Conservation (phyloP, 2,113 vertebrate species). For the Artemisiospiza belli region DNA sequence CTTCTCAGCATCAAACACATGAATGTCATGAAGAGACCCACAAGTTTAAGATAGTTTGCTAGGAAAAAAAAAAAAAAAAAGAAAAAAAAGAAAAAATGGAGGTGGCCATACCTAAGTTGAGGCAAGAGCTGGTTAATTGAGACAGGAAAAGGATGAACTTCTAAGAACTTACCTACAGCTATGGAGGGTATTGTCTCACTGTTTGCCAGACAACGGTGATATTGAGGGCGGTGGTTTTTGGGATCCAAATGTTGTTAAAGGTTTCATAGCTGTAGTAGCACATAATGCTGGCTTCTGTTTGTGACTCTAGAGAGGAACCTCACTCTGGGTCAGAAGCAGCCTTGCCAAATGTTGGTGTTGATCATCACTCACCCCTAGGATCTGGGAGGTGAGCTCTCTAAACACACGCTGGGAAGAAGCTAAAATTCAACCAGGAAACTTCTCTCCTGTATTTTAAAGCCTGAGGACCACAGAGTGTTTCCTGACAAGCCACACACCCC, state of each 20-base stretch:
- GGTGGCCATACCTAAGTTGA: neutral
- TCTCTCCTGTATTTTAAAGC: neutral
- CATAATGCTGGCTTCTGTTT: neutral
- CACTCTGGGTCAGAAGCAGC: neutral
- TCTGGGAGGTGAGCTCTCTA: neutral
- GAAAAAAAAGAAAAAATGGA: neutral
- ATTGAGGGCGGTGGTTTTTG: neutral
- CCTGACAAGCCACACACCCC: neutral
- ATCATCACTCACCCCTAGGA: neutral
- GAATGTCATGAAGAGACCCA: neutral
- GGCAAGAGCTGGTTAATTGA: neutral
- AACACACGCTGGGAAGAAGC: neutral
- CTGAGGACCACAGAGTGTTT: neutral
- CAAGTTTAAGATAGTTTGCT: neutral
- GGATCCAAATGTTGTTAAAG: neutral
- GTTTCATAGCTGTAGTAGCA: neutral
- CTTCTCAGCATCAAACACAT: neutral
- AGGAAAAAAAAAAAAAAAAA: neutral
- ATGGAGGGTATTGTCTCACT: neutral
- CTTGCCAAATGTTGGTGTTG: neutral
- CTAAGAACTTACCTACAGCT: neutral
- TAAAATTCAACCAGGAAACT: neutral
- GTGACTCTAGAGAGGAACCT: neutral
- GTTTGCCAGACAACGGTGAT: neutral
- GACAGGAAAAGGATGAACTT: neutral